Conservation (phyloP, 1,140 invertebrate genomes). For the Palaemon carinicauda region DNA sequence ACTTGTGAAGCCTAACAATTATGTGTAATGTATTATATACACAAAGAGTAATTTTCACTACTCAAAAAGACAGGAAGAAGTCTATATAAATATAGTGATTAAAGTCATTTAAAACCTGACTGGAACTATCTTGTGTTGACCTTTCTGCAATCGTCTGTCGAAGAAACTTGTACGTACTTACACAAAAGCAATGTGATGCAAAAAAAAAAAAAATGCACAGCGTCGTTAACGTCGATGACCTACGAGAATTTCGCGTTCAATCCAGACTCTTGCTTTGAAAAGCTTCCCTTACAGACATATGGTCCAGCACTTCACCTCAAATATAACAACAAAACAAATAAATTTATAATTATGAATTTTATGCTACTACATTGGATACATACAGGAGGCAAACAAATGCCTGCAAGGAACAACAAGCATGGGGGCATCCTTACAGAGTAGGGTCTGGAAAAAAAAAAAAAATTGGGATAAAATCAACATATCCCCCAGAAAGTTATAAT, state of each 20-base stretch:
- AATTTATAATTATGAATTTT: conserved; percentile 44
- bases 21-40: too few relatives aligned
- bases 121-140: too few relatives aligned
- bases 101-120: too few relatives aligned
- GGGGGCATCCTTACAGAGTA: conserved; percentile 19
- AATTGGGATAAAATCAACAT: conserved; percentile 2
- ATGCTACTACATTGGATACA: conserved; percentile 53
- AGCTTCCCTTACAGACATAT: conserved; percentile 21
- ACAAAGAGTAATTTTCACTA: too few relatives aligned
- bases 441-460: conserved; percentile 21
- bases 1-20: too few relatives aligned
- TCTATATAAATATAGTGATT: too few relatives aligned
- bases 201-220: too few relatives aligned
- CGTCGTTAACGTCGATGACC: too few relatives aligned
- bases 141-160: too few relatives aligned
- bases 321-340: conserved; percentile 34
- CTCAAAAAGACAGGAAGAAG: too few relatives aligned
- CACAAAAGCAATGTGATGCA: too few relatives aligned
- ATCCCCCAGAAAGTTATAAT: conserved; percentile 34
- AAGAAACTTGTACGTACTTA: too few relatives aligned
- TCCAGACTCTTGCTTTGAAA: not conserved
- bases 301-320: conserved; percentile 41
- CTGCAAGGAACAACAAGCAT: conserved; percentile 50
- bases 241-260: not conserved
- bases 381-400: conserved; percentile 46